A percentile compares a stretch with the other conserved stretches of the same genome.
Evolutionary conservation across 2,888 invertebrate genomes (phyloP).

Genomic region (Eristalis tenax): DNA sequence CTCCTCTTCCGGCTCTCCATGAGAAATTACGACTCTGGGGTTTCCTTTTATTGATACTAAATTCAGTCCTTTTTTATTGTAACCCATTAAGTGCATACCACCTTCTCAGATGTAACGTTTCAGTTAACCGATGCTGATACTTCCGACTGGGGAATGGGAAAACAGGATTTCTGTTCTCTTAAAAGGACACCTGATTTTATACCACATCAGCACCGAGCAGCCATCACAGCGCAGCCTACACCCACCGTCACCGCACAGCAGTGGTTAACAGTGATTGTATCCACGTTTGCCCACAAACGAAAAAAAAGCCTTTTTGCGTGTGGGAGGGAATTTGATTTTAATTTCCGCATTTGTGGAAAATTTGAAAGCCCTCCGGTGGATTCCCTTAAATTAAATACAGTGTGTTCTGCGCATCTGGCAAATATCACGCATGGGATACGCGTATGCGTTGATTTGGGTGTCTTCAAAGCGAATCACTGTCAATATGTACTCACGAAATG

Average conservation of each 20-base stretch:
- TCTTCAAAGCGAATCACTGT: constrained; percentile 14
- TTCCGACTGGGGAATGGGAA: not conserved
- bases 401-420: not conserved
- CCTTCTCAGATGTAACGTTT: not conserved
- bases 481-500: constrained; percentile 5
- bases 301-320: not conserved
- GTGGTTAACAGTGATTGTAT: not conserved
- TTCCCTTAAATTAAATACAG: not conserved
- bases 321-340: constrained; percentile 25
- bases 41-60: constrained; percentile 26
- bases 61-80: constrained; percentile 36
- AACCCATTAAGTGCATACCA: constrained; percentile 24
- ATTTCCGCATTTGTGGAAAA: constrained; percentile 38
- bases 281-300: not conserved
- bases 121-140: constrained; percentile 4
- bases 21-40: constrained; percentile 1
- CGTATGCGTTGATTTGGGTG: not conserved
- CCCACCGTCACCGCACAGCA: not conserved
- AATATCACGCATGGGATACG: not conserved
- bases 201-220: not conserved
- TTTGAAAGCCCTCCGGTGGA: constrained; percentile 20
- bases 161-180: constrained; percentile 24
- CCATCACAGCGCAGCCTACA: too few relatives aligned
- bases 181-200: constrained; percentile 33
- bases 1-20: too few relatives aligned